Evolutionary conservation across 2,113 vertebrate species (phyloP), one percentile per base, ranked within the genome.

Genomic region (Chaetodon trifascialis): DNA sequence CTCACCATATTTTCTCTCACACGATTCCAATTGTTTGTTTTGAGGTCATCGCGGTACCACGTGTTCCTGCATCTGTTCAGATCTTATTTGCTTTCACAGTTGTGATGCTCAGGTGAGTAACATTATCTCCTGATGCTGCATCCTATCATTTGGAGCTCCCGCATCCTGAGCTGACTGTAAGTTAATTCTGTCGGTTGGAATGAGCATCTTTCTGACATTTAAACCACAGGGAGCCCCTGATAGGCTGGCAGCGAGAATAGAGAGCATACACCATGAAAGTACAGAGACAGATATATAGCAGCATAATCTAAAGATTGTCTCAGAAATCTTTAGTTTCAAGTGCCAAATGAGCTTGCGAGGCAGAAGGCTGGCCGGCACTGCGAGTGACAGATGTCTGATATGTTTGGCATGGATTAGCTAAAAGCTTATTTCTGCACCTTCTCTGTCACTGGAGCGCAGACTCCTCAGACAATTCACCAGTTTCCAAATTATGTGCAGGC

Each of bases 301-400:
- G 86, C 83, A 70, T 74, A 85, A 93, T 91, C 83, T 89, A 68
- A 86, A 93, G 90, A 90, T 86, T 87, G 91, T 91, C 79, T 82
- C 46, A 10, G 42, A 87, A 87, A 91, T 92, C 76, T 90, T 87
- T 80, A 47, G 80, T 76, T 90, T 79, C 68, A 59, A 73, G 80
- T 78, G 85, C 90, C 91, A 91, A 91, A 89, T 84, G 73, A 88
- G 87, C 83, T 90, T 56, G 70, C 44, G 52, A 88, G 73, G 83
- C 86, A 87, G 81, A 87, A 90, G 78, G 70, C 85, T 89, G 91
- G 86, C 87, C 83, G 34, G 60, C 36, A 16, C 83, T 67, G 75
- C 82, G 67, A 94, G 86, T 91, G 93, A 94, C 94, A 95, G 94
- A 94, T 94, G 94, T 91, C 92, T 91, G 91, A 86, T 92, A 91